phyloP scores from a whole-genome alignment of 1,140 invertebrate genomes.

The Armadillidium nasatum region DNA sequence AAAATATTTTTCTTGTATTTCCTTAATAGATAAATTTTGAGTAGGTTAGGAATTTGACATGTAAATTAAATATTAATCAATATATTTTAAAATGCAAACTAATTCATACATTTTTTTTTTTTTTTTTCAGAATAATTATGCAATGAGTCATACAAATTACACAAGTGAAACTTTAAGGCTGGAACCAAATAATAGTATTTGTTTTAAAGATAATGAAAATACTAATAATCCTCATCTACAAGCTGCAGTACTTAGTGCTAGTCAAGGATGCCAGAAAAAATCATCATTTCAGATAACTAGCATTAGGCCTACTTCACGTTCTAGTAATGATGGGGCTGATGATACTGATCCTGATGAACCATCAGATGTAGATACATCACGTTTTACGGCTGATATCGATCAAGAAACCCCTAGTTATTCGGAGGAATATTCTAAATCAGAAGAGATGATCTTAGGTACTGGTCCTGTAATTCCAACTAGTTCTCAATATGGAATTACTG shows the following conservation, averaged over 20 bases:
- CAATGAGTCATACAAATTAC: conserved; percentile 21
- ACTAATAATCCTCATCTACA: conserved; percentile 17
- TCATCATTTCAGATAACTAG: conserved; percentile 91
- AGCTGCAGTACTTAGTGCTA: conserved; percentile 8
- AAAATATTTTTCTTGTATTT: no score
- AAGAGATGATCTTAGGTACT: conserved; percentile 62
- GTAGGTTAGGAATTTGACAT: no score
- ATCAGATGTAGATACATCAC: conserved; percentile 41
- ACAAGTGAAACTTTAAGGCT: conserved; percentile 23
- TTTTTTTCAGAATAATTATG: conserved; percentile 8
- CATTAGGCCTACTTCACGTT: conserved; percentile 70
- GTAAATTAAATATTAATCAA: no score
- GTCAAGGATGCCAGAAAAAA: conserved; percentile 51
- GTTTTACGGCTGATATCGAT: conserved; percentile 36
- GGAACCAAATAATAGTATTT: not conserved
- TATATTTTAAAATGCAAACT: no score
- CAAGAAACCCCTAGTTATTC: conserved; percentile 71
- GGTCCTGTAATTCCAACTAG: conserved; percentile 77
- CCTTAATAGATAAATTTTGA: no score
- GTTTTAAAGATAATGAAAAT: conserved; percentile 18
- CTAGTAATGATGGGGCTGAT: conserved; percentile 78
- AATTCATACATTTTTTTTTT: not conserved
- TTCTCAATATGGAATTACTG: conserved; percentile 73
- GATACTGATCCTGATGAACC: conserved; percentile 84
- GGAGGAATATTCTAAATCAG: conserved; percentile 72